Conservation (phyloP, 1,140 invertebrate species). For the Calliopsis andreniformis region DNA sequence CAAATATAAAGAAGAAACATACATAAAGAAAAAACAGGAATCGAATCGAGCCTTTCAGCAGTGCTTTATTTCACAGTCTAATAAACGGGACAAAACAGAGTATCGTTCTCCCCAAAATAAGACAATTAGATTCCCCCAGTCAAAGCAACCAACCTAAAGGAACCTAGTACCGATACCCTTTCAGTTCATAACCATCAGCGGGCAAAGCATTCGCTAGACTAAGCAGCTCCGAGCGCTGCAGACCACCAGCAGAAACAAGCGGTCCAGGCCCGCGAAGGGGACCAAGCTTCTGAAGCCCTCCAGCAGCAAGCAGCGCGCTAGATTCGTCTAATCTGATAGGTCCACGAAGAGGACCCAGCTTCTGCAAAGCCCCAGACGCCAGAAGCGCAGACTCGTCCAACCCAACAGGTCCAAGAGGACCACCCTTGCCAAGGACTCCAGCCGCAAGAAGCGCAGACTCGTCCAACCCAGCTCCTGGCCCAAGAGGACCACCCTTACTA, state of each 20-base stretch:
- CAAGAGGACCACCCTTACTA: background rate
- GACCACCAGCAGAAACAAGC: background rate
- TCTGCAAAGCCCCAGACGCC: too few relatives aligned
- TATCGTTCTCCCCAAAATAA: background rate
- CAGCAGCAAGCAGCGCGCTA: too few relatives aligned
- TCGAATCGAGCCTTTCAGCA: slow-evolving; percentile 56
- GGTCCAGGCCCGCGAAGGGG: background rate
- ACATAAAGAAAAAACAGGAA: background rate
- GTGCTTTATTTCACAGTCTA: slow-evolving; percentile 61
- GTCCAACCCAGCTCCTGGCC: background rate
- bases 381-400: too few relatives aligned
- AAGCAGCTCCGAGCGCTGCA: slow-evolving; percentile 22
- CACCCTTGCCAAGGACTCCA: background rate
- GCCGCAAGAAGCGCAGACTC: background rate
- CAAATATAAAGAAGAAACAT: background rate
- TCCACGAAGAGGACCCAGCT: too few relatives aligned
- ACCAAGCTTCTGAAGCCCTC: background rate
- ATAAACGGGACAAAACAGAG: slow-evolving; percentile 22
- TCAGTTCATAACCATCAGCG: slow-evolving; percentile 65
- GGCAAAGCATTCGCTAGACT: slow-evolving; percentile 42
- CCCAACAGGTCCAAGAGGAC: too few relatives aligned
- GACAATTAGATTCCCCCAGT: slow-evolving; percentile 17
- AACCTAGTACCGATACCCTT: slow-evolving; percentile 64
- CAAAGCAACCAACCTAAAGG: background rate
- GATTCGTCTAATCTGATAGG: too few relatives aligned